These are phyloP conservation scores for Oxyteleia sp. DNA, from an alignment of 2,888 invertebrate genomes.

Conservation along the genomic window DNA sequence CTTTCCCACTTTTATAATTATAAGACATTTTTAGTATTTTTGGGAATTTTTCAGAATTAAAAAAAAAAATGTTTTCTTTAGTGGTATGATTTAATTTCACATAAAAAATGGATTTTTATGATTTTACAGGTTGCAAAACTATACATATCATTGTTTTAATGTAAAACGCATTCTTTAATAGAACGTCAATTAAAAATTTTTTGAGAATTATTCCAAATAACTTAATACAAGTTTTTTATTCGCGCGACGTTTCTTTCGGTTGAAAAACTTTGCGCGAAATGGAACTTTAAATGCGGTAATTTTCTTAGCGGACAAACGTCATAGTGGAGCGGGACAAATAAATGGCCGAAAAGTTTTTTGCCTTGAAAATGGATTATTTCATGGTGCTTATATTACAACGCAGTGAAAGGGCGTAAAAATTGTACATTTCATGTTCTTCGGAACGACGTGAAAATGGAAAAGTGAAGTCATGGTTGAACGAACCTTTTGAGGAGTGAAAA, in stretches of 20 bases:
- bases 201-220: conserved; percentile 1
- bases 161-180: too few species aligned
- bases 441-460: conserved; percentile 43
- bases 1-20: too few species aligned
- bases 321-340: conserved; percentile 27
- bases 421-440: conserved; percentile 52
- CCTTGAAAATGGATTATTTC: conserved; percentile 54
- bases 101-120: too few species aligned
- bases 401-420: conserved; percentile 53
- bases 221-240: background rate
- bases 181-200: too few species aligned
- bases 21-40: too few species aligned
- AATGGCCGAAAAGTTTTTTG: conserved; percentile 45
- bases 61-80: too few species aligned
- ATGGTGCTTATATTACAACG: conserved; percentile 58
- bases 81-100: too few species aligned
- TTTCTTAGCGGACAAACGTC: conserved; percentile 37
- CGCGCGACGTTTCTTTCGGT: background rate
- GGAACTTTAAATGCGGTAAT: conserved; percentile 34
- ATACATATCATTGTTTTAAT: too few species aligned
- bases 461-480: conserved; percentile 57
- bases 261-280: conserved; percentile 17
- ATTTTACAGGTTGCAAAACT: too few species aligned
- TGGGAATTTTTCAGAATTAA: too few species aligned
- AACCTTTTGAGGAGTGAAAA: conserved; percentile 63